Evolutionary conservation across 1,140 invertebrate species (phyloP), one percentile per base, ranked within the genome.

Genomic region (Aporrectodea caliginosa): DNA sequence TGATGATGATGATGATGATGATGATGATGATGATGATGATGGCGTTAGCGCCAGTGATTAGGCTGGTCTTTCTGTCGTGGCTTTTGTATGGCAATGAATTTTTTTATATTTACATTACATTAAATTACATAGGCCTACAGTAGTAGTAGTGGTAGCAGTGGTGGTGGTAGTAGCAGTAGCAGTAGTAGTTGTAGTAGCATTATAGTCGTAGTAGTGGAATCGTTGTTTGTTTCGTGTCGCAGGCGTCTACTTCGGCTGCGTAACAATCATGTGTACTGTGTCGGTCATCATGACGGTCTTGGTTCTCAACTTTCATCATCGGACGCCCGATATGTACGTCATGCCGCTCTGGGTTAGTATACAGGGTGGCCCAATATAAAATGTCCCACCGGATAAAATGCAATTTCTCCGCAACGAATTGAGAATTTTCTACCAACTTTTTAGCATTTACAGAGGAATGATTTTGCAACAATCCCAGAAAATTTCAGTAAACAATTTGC

Each of bases 211-310:
- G 43, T 58, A 58, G 43, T 58, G 22, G 43, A 12, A 58, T 6
- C 22, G 22, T 6, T 58, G 22, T 6, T 58, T 12, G 43, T 58
- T 12, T 58, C 27, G 33, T 27, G 1, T 34, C 80, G 12, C 81
- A 88, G 87, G 87, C 79, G 84, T 88, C 33, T 89, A 89, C 81
- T 80, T 89, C 43, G 87, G 86, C 1, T 85, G 85, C 1, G 86
- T 88, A 0, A 89, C 88, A 87, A 84, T 84, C 0, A 84, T 88
- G 82, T 87, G 87, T 0, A 87, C 86, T 68, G 80, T 88, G 22
- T 89, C 87, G 2, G 87, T 89, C 29, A 87, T 88, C 33, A 85
- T 86, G 83, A 87, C 88, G 14, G 87, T 89, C 27, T 85, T 87
- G 75, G 86, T 88, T 1, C 82, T 88, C 1, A 86, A 87, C 78